Percentiles rank a stretch among this genome's conserved stretches.
These are phyloP conservation scores for Gila orcuttii DNA, from an alignment of 2,113 vertebrate species.

Conservation along the genomic window DNA sequence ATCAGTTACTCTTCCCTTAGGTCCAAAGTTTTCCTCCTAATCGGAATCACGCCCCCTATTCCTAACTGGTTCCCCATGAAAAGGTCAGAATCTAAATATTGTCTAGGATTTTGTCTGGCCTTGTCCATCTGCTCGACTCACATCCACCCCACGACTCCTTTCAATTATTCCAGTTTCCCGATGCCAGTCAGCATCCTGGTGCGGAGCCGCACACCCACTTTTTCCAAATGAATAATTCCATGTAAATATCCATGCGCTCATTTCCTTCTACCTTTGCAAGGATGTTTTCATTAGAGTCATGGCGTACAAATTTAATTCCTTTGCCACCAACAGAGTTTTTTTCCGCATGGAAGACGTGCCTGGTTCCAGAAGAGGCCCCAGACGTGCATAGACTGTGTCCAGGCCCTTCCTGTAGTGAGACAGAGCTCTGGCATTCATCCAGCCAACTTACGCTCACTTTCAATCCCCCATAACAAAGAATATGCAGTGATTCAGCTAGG, in stretches of 20 bases:
- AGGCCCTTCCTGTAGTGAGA: conserved; percentile 47
- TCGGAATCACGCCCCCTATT: conserved; percentile 43
- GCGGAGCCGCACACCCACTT: conserved; percentile 44
- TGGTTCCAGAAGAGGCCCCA: conserved; percentile 55
- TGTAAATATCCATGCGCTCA: conserved; percentile 65
- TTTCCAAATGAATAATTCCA: conserved; percentile 66
- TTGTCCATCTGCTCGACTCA: conserved; percentile 18
- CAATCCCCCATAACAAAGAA: conserved; percentile 53
- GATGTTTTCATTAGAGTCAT: conserved; percentile 58
- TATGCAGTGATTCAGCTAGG: conserved; percentile 57
- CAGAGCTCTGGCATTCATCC: conserved; percentile 43
- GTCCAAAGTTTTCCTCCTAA: conserved; percentile 37
- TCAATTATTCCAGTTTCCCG: conserved; percentile 45
- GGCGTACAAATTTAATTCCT: conserved; percentile 56
- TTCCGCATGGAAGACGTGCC: conserved; percentile 59
- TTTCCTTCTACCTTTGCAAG: conserved; percentile 61
- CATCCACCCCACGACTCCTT: conserved; percentile 38
- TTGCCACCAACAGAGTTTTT: conserved; percentile 67
- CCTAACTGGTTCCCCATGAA: conserved; percentile 47
- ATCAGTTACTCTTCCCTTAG: conserved; percentile 64
- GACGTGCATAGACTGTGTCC: conserved; percentile 28
- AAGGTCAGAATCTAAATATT: conserved; percentile 41
- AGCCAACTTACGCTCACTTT: conserved; percentile 44
- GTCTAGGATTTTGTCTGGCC: conserved; percentile 38
- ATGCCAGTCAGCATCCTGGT: conserved; percentile 50